A percentile compares a stretch with the other conserved stretches of the same genome.
These are phyloP conservation scores for Hydropotes inermis DNA, from an alignment of 2,113 vertebrate genomes.

Conservation along the genomic window DNA sequence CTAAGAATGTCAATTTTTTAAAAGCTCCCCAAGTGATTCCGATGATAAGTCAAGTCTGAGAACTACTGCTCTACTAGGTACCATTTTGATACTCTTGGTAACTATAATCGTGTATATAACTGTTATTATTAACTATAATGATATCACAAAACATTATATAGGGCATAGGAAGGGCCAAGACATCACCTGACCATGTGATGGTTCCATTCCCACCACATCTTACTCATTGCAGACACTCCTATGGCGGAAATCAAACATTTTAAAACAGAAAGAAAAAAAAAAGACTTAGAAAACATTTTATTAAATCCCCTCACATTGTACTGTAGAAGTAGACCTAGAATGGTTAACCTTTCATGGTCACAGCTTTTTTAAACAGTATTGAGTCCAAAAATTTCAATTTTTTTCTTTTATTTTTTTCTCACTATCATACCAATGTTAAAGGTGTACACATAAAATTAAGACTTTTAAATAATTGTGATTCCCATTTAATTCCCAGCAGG, in stretches of 20 bases:
- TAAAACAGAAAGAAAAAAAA: neutral
- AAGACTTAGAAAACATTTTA: neutral
- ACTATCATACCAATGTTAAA: neutral
- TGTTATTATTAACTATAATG: neutral
- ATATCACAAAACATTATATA: neutral
- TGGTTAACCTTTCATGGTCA: neutral
- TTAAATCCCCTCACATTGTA: neutral
- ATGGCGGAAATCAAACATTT: neutral
- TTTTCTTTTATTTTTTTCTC: neutral
- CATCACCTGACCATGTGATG: neutral
- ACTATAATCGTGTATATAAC: neutral
- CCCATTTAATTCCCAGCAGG: neutral
- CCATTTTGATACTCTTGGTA: neutral
- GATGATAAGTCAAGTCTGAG: neutral
- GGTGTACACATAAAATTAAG: neutral
- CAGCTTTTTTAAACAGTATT: neutral
- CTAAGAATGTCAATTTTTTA: neutral
- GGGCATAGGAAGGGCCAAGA: neutral
- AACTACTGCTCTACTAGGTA: neutral
- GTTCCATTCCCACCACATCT: neutral
- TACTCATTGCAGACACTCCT: neutral
- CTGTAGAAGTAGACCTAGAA: neutral
- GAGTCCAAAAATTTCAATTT: neutral
- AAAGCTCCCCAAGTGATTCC: neutral
- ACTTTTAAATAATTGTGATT: neutral